Base-by-base conservation (phyloP, 2,888 invertebrate genomes). In the Dioctria linearis region DNA sequence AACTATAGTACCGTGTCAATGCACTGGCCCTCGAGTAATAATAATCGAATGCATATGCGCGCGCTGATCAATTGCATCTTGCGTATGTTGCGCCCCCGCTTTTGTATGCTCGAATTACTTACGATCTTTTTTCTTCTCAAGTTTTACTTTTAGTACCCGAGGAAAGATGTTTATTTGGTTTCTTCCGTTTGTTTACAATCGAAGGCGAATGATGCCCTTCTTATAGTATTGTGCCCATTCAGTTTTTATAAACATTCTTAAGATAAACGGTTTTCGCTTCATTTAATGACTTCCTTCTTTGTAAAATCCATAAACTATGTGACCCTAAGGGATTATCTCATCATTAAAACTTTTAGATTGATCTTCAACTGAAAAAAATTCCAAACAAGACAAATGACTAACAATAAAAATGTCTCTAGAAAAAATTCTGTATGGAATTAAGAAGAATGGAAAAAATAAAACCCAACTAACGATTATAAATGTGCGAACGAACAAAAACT, bases 1-100 rank as follows among this genome's bases (percentile, higher is more conserved):
- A 76, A 76, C 76, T 49, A 46, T 49, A 46, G 46, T 42, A 46
- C 40, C 63, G 76, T 76, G 76, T 76, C 76, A 76, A 63, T 76
- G 76, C 63, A 76, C 76, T 61, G 76, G 49, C 49, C 63, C 61
- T 43, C 63, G 49, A n/a, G 63, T 46, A 63, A 46, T 25, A 25
- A 25, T 49, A 76, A 76, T 76, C 39, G 76, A 49, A 76, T 49
- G 63, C 76, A 63, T 39, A 63, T 76, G 76, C 76, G 61, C 46
- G 61, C 46, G 13, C 37, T 63, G 63, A 61, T 76, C 76, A 76
- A 76, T 76, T 63, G 63, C 63, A 63, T 46, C 43, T 43, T 63
- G 25, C 37, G 25, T 11, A n/a, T 46, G 61, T 43, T 63, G 25
- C 37, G 25, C 39, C 3, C 54, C 54, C 4, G 9, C 11, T 54